Percentiles rank a stretch among this genome's conserved stretches.
phyloP scores from a whole-genome alignment of 2,113 vertebrate species.

The Physeter macrocephalus region DNA sequence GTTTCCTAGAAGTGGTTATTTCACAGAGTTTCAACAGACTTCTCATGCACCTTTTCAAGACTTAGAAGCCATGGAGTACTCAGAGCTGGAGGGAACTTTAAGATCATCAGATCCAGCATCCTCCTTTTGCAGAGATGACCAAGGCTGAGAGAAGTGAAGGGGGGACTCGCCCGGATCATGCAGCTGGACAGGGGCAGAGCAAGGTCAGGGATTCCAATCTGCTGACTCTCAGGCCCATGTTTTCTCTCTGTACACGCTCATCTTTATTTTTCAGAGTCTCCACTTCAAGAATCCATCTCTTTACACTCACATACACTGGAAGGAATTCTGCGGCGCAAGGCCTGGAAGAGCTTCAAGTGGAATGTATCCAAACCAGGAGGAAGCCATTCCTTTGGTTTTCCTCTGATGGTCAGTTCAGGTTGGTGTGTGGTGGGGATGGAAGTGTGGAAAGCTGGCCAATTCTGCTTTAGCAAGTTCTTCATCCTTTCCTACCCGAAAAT shows the following conservation, averaged over 20 bases:
- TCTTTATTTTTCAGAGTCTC: neutral
- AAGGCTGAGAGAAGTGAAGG: neutral
- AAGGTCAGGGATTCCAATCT: neutral
- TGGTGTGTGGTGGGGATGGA: neutral
- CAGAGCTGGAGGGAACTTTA: neutral
- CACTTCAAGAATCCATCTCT: constrained; percentile 30
- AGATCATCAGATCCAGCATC: neutral
- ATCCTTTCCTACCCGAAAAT: neutral
- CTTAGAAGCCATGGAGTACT: neutral
- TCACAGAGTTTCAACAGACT: neutral
- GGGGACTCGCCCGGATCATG: neutral
- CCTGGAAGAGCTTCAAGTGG: neutral
- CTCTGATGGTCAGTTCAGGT: neutral
- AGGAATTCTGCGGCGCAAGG: constrained; percentile 17
- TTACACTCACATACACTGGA: constrained; percentile 10
- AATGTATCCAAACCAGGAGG: neutral
- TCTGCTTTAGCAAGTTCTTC: neutral
- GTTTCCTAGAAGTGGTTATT: neutral
- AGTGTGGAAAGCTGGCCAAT: neutral
- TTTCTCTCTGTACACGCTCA: neutral
- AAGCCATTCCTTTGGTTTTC: neutral
- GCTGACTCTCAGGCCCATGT: neutral
- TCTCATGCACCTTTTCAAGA: neutral
- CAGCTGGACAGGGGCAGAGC: neutral
- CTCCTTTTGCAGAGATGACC: neutral